Evolutionary conservation across 2,888 invertebrate species (phyloP).

Genomic region (Chrysolina oricalcia): DNA sequence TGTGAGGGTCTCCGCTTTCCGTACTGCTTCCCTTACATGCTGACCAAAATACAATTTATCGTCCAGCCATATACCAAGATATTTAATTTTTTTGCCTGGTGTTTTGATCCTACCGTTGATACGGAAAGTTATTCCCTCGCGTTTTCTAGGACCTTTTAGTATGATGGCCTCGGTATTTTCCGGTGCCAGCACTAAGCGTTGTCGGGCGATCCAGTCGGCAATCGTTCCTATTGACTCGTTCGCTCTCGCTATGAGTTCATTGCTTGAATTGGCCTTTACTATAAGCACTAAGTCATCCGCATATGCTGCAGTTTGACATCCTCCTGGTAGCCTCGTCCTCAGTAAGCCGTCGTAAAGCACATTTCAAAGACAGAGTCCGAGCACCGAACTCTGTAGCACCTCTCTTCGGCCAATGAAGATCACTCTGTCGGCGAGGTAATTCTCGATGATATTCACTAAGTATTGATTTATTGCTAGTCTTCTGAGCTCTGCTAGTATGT

Average conservation of each 20-base stretch:
- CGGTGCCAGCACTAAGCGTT: not conserved
- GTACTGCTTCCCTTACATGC: too few species aligned
- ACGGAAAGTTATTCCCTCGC: not conserved
- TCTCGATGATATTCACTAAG: not conserved
- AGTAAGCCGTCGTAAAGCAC: not conserved
- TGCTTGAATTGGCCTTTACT: not conserved
- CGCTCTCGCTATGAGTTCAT: not conserved
- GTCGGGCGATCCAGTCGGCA: not conserved
- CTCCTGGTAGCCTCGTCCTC: not conserved
- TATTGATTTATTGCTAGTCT: not conserved
- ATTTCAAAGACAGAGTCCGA: not conserved
- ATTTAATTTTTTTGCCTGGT: too few species aligned
- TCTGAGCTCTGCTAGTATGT: constrained; percentile 16
- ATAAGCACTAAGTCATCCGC: not conserved
- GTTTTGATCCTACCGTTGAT: too few species aligned
- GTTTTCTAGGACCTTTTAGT: not conserved
- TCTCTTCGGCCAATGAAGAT: not conserved
- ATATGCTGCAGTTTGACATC: not conserved
- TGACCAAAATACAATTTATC: too few species aligned
- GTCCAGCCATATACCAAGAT: too few species aligned
- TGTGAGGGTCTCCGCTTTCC: too few species aligned
- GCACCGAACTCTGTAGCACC: not conserved
- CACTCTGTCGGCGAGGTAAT: not conserved
- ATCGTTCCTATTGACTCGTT: not conserved
- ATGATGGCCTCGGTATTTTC: not conserved